Evolutionary conservation across 1,140 invertebrate species (phyloP).

Genomic region (Mesaphorura yosii): DNA sequence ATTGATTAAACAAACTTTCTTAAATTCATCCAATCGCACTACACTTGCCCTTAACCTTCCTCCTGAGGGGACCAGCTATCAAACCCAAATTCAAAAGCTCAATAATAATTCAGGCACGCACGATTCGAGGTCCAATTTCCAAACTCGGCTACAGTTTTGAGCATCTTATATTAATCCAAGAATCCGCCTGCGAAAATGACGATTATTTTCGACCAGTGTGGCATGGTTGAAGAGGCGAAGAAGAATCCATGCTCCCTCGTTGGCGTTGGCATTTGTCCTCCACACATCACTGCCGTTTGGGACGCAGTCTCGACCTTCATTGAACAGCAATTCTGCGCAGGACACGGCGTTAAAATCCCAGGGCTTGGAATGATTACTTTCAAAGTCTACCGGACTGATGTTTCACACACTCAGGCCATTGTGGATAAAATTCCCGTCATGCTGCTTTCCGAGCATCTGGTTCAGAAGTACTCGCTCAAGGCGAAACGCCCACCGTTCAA

Average conservation of each 20-base stretch:
- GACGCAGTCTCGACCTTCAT: constrained; percentile 11
- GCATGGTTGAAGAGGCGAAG: constrained; percentile 17
- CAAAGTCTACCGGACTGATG: constrained; percentile 15
- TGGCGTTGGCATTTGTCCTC: constrained; percentile 15
- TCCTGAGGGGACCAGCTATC: no score
- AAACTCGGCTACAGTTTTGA: no score
- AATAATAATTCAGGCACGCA: no score
- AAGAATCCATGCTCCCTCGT: constrained; percentile 2
- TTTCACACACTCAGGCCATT: constrained; percentile 14
- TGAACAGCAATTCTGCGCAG: constrained; percentile 8
- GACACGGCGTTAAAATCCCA: constrained; percentile 19
- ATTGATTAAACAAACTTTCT: not conserved
- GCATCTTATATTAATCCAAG: no score
- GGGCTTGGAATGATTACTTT: constrained; percentile 13
- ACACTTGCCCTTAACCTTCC: no score
- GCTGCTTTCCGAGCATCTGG: constrained; percentile 16
- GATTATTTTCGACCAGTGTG: constrained; percentile 19
- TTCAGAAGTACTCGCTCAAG: constrained; percentile 18
- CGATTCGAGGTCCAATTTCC: no score
- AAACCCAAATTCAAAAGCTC: no score
- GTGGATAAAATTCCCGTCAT: constrained; percentile 21
- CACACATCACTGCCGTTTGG: constrained; percentile 18
- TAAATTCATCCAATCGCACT: no score
- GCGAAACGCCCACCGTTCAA: constrained; percentile 21
- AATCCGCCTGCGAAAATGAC: constrained; percentile 8